Evolutionary conservation across 1,140 invertebrate genomes (phyloP), one percentile per base, ranked within the genome.

Genomic region (Papilio polyxenes): DNA sequence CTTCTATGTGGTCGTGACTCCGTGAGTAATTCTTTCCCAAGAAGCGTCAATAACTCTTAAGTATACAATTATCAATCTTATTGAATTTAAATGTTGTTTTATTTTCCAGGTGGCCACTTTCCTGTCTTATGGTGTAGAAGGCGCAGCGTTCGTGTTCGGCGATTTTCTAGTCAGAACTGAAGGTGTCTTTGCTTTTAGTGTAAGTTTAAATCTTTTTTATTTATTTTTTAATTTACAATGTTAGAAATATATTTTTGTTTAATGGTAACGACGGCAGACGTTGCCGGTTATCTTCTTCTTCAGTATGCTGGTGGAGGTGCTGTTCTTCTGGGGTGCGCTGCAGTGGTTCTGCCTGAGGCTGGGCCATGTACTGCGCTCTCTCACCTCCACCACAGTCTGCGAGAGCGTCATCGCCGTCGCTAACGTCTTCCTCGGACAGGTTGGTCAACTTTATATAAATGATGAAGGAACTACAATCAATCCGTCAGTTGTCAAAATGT

Each of bases 201-300:
- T 98, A 91, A 95, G 95, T 95, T 75, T 69, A 75, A 3, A 48
- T 51, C 44, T n/a, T 51, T 13, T 79, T 44, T 56, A 62, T 13
- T 77, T 48, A 2, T 75, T 44, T 44, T 44, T 44, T 44, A 44
- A 44, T 44, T 44, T 44, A 44, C 40, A 44, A 44, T 44, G 40
- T 44, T 44, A 44, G 40, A 31, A 31, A 44, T 44, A 7, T 44
- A 6, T 44, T 44, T 44, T 44, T 44, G 4, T 44, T 44, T 6
- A 44, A 44, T 44, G 4, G 40, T 7, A 7, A 44, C 40, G 40
- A 78, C 95, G 95, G 72, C 91, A 98, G 97, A 95, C 96, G 0
- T 92, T 98, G 20, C 96, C 98, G 0, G 97, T 98, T 0, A 98
- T 99, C 75, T 98, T 98, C 94, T 99, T 98, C 95, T 97, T 99